Base-by-base conservation (phyloP, 2,797 vertebrate species). In the Micropoecilia bifurca region DNA sequence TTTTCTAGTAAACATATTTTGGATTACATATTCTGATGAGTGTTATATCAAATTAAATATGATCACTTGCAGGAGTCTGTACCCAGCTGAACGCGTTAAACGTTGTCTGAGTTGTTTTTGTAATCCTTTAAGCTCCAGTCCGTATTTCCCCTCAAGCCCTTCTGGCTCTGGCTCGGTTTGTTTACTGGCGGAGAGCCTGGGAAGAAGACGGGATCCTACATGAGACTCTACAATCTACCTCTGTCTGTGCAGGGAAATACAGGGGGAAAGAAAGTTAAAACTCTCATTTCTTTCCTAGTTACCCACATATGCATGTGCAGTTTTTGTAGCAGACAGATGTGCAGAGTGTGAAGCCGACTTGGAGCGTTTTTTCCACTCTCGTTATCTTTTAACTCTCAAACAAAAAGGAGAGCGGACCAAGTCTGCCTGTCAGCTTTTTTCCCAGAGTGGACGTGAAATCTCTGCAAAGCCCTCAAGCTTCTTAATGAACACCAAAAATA, bases 101-200 rank as follows among this genome's bases (percentile, higher is more conserved):
- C 3, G n/a, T 30, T 43, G 83, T 79, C 83, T 87, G 75, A 53
- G 87, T 79, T 71, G 75, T 87, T 82, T 80, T 88, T 89, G 90
- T 91, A 90, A 94, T 94, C 94, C 94, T 86, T 91, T 82, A 78
- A 90, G 72, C 46, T 95, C 95, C 95, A 94, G 90, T 95, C 95
- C 95, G 91, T 68, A 78, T 96, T 96, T 96, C 89, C 92, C 88
- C 74, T 78, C 41, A 36, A 90, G 85, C 91, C 94, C 84, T 79
- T 90, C 90, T 93, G 92, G 89, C 89, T 95, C 87, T 93, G 92
- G 92, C 92, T 92, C 87, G 82, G 94, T 93, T 93, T 96, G 95
- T 96, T 96, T 95, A 95, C 94, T 93, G 95, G 93, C 92, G 90
- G 87, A 91, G 88, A 91, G 88, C 82, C 91, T 94, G 87, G 83